Evolutionary conservation across 2,888 invertebrate species (phyloP), one percentile per base, ranked within the genome.

Genomic region (Alcis repandata): DNA sequence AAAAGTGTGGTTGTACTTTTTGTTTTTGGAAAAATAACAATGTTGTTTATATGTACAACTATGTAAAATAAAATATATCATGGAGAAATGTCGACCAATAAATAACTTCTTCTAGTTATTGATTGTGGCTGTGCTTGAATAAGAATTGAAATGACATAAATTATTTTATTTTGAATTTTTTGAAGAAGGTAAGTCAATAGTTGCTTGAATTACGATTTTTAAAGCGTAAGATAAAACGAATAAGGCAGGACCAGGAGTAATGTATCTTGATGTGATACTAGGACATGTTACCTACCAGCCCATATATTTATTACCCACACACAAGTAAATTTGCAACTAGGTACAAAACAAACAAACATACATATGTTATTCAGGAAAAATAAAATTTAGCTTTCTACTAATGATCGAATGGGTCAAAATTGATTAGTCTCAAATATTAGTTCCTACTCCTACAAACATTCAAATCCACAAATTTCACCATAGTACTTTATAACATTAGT

Each of bases 31-130:
- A 72, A 78, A 82, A 75, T 76, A 68, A 60, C 71, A 75, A 82
- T 83, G 79, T 80, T 79, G 82, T 83, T 83, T 86, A 86, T 87
- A 90, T 89, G 87, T 80, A 81, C 74, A 72, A 76, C 72, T 78
- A 75, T 81, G 75, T 76, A 71, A n/a, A 79, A 80, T 38, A 33
- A 56, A 20, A 43, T 49, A 38, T 33, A 40, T 40, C 11, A 32
- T 27, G 59, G 17, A 60, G 54, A 46, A 45, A 54, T 7, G 20
- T 48, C 19, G 22, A 19, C 40, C 40, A 20, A 11, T 41, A 20
- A 59, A 48, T 62, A 9, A 45, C 33, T 27, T 4, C 27, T 4
- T 4, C 27, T 41, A 22, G 19, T 7, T 61, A 11, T 22, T 10
- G 33, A 22, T 20, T 59, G 63, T 68, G 57, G 46, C 43, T 62